Base-by-base conservation (phyloP, 1,140 invertebrate genomes). In the Drosophila sucinea region DNA sequence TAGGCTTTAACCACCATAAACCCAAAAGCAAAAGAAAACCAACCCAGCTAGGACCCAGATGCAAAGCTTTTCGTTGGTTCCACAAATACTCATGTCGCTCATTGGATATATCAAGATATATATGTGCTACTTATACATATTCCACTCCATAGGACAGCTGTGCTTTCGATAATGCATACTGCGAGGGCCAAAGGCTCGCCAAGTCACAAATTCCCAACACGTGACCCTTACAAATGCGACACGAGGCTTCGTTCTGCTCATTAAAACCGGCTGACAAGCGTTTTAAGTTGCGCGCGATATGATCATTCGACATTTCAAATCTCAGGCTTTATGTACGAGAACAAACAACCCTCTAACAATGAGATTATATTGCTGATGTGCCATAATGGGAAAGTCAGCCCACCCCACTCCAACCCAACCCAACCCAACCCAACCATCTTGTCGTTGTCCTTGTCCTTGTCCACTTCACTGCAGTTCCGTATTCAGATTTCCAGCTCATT, bases 191-290 rank as follows among this genome's bases (percentile, higher is more conserved):
- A 2, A 30, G 30, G 35, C 35, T 38, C 8, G 35, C 0, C 35
- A 38, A 38, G 35, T 38, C 51, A 54, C 3, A n/a, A 38, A n/a
- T 27, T 35, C 30, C 38, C 23, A 47, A 67, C 84, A 87, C 84
- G 84, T 87, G 83, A 74, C 83, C 70, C 58, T 55, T 63, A 77
- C 84, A 80, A 80, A 80, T 25, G 61, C 67, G 81, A 61, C 81
- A 86, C 83, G 83, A 86, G 83, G 63, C 84, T 35, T 64, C 60
- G 84, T 89, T 89, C 73, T 74, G 85, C 80, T 87, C 84, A 87
- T 87, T 87, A 89, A 74, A 68, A 67, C 64, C 67, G 58, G 62
- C 73, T 79, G 82, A 86, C 82, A 87, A 86, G 75, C 79, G 72
- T 73, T 85, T 76, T 69, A 65, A 66, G 60, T 65, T 47, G 60